Conservation (phyloP, 2,113 vertebrate species). For the Spea multiplicata region DNA sequence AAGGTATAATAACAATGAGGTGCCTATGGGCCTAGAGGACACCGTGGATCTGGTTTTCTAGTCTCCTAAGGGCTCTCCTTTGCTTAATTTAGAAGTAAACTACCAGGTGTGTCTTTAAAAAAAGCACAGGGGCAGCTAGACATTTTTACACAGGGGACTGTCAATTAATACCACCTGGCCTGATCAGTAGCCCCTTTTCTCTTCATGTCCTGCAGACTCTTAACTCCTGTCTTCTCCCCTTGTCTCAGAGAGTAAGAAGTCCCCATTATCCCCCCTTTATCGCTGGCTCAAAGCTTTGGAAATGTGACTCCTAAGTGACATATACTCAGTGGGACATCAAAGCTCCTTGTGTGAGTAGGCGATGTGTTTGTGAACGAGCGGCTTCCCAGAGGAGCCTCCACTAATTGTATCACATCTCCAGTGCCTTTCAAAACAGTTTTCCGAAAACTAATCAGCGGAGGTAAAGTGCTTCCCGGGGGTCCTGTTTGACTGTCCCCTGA, state of each 20-base stretch:
- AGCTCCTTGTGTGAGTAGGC: slow-evolving; percentile 46
- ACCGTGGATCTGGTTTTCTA: too few relatives aligned
- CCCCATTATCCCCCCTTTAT: slow-evolving; percentile 1
- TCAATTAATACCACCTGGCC: too few relatives aligned
- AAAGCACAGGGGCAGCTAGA: not conserved
- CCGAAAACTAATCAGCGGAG: slow-evolving; percentile 48
- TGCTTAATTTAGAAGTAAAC: too few relatives aligned
- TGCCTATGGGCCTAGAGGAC: too few relatives aligned
- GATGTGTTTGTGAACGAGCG: slow-evolving; percentile 42
- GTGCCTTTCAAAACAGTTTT: slow-evolving; percentile 48
- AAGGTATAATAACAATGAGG: too few relatives aligned
- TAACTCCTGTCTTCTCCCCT: too few relatives aligned
- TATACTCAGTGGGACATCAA: slow-evolving; percentile 45
- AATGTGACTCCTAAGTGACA: slow-evolving; percentile 48
- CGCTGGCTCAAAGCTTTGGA: slow-evolving; percentile 36
- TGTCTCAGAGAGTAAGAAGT: too few relatives aligned
- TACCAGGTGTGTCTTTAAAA: not conserved
- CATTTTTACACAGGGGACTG: not conserved
- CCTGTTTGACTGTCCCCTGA: slow-evolving; percentile 46
- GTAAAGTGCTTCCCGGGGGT: slow-evolving; percentile 47
- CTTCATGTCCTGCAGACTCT: not conserved
- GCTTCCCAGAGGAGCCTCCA: slow-evolving; percentile 28
- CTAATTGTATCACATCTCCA: slow-evolving; percentile 50
- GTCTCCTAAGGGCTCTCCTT: too few relatives aligned
- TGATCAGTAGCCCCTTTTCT: not conserved